Evolutionary conservation across 2,888 invertebrate genomes (phyloP).

Genomic region (Apamea sordens): DNA sequence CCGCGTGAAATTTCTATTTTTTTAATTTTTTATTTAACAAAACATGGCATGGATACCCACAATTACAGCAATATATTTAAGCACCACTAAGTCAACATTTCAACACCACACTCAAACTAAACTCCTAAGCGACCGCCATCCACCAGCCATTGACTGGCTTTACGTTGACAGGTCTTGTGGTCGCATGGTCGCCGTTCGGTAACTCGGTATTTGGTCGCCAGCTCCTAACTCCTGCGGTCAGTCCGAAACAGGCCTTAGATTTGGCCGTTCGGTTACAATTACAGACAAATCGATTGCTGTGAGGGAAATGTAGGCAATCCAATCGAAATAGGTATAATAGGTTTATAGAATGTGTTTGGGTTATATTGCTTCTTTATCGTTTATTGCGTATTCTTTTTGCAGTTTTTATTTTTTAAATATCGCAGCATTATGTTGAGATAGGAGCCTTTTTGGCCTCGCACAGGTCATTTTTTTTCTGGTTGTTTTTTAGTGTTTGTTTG

Average conservation of each 20-base stretch:
- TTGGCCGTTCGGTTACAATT: conserved; percentile 5
- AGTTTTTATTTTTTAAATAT: background rate
- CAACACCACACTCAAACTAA: conserved; percentile 11
- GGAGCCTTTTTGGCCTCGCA: background rate
- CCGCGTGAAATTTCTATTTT: no score
- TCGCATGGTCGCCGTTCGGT: conserved; percentile 28
- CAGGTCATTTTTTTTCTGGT: background rate
- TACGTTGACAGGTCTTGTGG: conserved; percentile 51
- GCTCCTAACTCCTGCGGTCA: conserved; percentile 61
- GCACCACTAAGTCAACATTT: background rate
- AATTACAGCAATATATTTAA: background rate
- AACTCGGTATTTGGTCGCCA: conserved; percentile 32
- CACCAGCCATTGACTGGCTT: conserved; percentile 40
- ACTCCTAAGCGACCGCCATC: conserved; percentile 12
- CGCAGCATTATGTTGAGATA: background rate
- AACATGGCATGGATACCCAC: rapidly evolving
- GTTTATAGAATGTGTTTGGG: background rate
- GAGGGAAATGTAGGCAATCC: background rate
- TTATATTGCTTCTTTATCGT: background rate
- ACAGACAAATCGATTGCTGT: conserved; percentile 16
- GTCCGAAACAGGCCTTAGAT: conserved; percentile 72
- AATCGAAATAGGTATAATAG: background rate
- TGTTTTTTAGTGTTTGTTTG: background rate
- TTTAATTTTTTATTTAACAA: no score
- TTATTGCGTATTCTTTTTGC: background rate